Evolutionary conservation across 2,888 invertebrate genomes (phyloP), one percentile per base, ranked within the genome.

Genomic region (Charanyca ferruginea): DNA sequence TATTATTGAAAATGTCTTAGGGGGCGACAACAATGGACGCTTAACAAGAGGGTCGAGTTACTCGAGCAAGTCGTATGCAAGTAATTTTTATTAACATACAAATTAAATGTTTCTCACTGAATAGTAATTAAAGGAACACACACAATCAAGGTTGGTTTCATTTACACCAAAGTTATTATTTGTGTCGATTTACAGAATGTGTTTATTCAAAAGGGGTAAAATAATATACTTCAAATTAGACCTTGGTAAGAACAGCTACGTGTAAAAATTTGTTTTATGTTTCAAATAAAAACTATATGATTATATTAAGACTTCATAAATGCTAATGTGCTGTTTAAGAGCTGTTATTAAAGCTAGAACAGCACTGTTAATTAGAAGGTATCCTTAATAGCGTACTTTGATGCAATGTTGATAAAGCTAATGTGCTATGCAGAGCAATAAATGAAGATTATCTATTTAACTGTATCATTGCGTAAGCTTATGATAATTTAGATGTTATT

Each of bases 331-430:
- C 41, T 52, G 23, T 52, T 38, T 55, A 52, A 47, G 23, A 76
- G 47, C 45, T 20, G 47, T 52, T 42, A 70, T 76, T 60, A 35
- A 3, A 20, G 42, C 42, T 44, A 61, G 9, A 61, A 57, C 35
- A 52, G 16, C 51, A 25, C 41, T 47, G 42, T 61, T 70, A 76
- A 61, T 76, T 25, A 57, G 7, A 44, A 57, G 38, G 1, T 47
- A 22, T n/a, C 28, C 32, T n/a, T 58, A 57, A 57, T 77, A 44
- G 45, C n/a, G 54, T 23, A 57, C 35, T 72, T 73, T 73, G 77
- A 73, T 73, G 72, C 63, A 58, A 45, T 73, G 45, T 77, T 77
- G 73, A 73, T 73, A 77, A 73, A 45, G 48, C 11, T 77, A 77
- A 73, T 71, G 44, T 48, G 38, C 44, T 25, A 9, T 47, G 18